phyloP scores from a whole-genome alignment of 2,888 invertebrate genomes.

The Drosophila falleni region DNA sequence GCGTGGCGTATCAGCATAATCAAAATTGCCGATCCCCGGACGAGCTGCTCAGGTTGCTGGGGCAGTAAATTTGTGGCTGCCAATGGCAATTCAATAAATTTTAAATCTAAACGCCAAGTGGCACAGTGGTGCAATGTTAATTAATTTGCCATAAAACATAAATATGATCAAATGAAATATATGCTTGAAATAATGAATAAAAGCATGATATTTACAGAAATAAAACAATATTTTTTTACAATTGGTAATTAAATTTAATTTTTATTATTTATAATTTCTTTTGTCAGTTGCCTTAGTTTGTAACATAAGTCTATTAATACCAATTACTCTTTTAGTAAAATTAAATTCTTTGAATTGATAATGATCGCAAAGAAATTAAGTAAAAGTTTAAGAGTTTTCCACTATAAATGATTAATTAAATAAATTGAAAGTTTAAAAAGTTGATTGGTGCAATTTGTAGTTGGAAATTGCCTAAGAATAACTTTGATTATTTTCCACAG shows the following conservation, averaged over 20 bases:
- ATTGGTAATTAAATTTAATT: too few relatives aligned
- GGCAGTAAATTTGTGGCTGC: constrained; percentile 52
- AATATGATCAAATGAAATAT: neutral
- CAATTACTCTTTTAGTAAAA: too few relatives aligned
- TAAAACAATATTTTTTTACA: too few relatives aligned
- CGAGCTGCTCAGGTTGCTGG: constrained; percentile 38
- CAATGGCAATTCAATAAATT: constrained; percentile 64
- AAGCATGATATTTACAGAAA: too few relatives aligned
- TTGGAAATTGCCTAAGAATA: neutral
- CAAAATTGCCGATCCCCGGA: constrained; percentile 21
- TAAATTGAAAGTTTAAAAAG: neutral
- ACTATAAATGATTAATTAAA: neutral
- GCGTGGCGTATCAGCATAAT: constrained; percentile 25
- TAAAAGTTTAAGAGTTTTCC: neutral
- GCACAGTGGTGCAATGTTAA: constrained; percentile 46
- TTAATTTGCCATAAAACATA: neutral
- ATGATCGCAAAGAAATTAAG: neutral
- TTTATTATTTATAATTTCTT: too few relatives aligned
- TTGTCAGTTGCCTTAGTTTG: too few relatives aligned
- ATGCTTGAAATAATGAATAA: too few relatives aligned
- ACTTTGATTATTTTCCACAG: neutral
- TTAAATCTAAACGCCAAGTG: constrained; percentile 43
- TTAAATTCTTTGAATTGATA: too few relatives aligned
- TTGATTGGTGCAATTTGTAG: neutral
- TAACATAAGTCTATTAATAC: too few relatives aligned